phyloP scores from a whole-genome alignment of 2,888 invertebrate genomes.

The Gnatocerus cornutus region DNA sequence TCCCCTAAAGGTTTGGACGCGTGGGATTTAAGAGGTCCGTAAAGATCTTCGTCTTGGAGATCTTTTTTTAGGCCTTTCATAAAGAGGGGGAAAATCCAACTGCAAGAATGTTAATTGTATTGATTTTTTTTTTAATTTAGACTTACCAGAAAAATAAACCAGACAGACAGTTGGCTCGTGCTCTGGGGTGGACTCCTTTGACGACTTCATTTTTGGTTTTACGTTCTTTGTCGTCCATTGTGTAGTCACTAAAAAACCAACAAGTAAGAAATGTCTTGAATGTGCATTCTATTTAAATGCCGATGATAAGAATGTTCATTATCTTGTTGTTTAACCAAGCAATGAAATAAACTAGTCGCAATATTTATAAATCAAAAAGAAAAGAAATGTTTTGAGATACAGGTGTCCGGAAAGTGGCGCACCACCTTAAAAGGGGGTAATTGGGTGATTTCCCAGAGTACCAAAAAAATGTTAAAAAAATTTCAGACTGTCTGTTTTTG shows the following conservation, averaged over 20 bases:
- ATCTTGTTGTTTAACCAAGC: too few relatives aligned
- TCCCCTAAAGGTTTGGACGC: slow-evolving; percentile 69
- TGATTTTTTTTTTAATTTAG: not conserved
- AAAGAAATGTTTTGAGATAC: too few relatives aligned
- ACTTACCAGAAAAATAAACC: slow-evolving; percentile 65
- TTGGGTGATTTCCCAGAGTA: too few relatives aligned
- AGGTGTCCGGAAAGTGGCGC: too few relatives aligned
- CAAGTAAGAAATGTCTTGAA: too few relatives aligned
- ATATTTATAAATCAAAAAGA: too few relatives aligned
- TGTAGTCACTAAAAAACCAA: not conserved
- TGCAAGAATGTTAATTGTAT: slow-evolving; percentile 63
- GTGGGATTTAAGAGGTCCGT: slow-evolving; percentile 70
- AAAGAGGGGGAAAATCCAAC: slow-evolving; percentile 73
- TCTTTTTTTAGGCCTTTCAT: slow-evolving; percentile 70
- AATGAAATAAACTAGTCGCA: too few relatives aligned
- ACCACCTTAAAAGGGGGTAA: too few relatives aligned
- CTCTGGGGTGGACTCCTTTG: slow-evolving; percentile 54
- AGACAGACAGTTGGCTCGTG: slow-evolving; percentile 55
- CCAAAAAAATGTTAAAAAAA: too few relatives aligned
- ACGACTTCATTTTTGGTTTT: slow-evolving; percentile 4
- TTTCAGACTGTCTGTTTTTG: too few relatives aligned
- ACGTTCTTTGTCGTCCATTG: not conserved
- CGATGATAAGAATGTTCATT: too few relatives aligned
- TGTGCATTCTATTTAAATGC: too few relatives aligned
- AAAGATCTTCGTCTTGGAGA: slow-evolving; percentile 72